Evolutionary conservation across 2,797 vertebrate species (phyloP), one percentile per base, ranked within the genome.

Genomic region (Danio kyathit): DNA sequence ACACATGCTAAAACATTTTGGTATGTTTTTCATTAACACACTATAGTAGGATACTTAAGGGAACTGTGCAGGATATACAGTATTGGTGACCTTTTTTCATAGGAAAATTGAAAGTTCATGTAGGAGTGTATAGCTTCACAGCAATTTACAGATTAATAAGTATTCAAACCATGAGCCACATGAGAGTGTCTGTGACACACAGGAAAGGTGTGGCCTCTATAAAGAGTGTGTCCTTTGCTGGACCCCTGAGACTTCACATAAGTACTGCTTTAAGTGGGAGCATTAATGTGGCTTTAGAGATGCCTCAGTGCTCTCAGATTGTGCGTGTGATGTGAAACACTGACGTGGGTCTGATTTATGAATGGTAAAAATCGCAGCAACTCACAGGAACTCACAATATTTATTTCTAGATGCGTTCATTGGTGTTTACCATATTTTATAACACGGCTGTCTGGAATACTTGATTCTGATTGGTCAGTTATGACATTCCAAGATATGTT

Each of bases 111-210:
- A 16, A 65, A 19, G 63, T 12, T 19, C 16, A 19, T 65, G 63
- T 7, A 54, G 13, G 16, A 43, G 13, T 69, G 11, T 41, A 60
- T 19, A 17, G 44, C 52, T 14, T 19, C 8, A 44, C 56, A 21
- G 76, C 54, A 49, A 41, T 75, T 63, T 19, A 40, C 73, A 75
- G 10, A 75, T 79, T 70, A 79, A 21, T 54, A 71, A 49, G 46
- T 49, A 70, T 70, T 61, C 44, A 8, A 70, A 70, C 41, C 66
- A 59, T 6, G 56, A 19, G 2, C 44, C 52, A 49, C 54, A 51
- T 41, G 61, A 41, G 74, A 76, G 61, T 43, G 29, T 63, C 46
- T 5, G 61, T 17, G 41, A 77, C 64, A 78, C 52, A 78, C 74
- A 59, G 52, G 14, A 77, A 76, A 67, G 19, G 52, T 57, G 75